Conservation (phyloP, 2,888 invertebrate species). For the Cryptops parisi region DNA sequence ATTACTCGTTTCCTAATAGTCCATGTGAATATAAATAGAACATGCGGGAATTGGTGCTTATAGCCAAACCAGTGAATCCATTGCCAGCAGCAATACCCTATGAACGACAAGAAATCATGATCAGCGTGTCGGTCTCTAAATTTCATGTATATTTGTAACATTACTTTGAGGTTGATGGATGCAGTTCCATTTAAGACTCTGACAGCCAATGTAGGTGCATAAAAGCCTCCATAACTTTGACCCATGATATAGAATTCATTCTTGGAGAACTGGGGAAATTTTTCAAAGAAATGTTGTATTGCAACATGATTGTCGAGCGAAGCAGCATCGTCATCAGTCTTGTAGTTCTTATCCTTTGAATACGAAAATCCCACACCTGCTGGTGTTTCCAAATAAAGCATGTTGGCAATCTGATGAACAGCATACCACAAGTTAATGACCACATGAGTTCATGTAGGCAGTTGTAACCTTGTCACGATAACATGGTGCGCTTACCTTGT, state of each 20-base stretch:
- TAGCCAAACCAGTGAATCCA: slow-evolving; percentile 24
- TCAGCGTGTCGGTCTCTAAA: no score
- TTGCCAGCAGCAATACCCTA: slow-evolving; percentile 37
- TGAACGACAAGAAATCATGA: no score
- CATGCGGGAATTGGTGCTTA: slow-evolving; percentile 5
- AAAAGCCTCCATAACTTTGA: slow-evolving; percentile 38
- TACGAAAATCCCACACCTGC: slow-evolving; percentile 40
- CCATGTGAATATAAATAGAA: slow-evolving; percentile 10
- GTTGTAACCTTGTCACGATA: no score
- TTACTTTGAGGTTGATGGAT: slow-evolving; percentile 29
- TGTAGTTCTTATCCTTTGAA: slow-evolving; percentile 32
- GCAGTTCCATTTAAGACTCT: slow-evolving; percentile 22
- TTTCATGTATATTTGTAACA: no score
- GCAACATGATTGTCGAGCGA: slow-evolving; percentile 35
- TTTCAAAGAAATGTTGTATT: slow-evolving; percentile 33
- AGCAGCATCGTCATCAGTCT: slow-evolving; percentile 32
- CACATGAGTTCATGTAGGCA: no score
- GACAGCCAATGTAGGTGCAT: slow-evolving; percentile 34
- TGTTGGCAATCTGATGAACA: slow-evolving; percentile 35
- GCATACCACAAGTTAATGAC: no score
- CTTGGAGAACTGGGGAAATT: slow-evolving; percentile 32
- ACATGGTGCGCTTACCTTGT: slow-evolving; percentile 19
- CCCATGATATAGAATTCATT: slow-evolving; percentile 37
- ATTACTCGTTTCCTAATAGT: slow-evolving; percentile 8
- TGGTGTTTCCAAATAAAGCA: slow-evolving; percentile 37